Conservation (phyloP, 2,888 invertebrate genomes). For the Notodonta ziczac region DNA sequence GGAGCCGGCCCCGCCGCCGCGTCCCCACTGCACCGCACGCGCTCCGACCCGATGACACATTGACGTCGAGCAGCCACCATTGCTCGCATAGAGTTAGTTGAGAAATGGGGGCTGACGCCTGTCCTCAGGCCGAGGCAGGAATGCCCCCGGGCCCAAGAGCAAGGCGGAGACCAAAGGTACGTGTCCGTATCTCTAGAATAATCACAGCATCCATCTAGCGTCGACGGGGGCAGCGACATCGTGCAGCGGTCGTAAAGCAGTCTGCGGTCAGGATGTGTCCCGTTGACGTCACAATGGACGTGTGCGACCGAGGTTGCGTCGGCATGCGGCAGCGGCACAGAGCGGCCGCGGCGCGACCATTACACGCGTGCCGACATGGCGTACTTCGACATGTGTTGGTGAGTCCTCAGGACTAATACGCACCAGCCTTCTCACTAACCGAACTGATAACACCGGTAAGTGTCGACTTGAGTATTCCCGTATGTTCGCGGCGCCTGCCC, state of each 20-base stretch:
- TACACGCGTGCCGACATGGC: conserved; percentile 58
- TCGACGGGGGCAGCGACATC: conserved; percentile 41
- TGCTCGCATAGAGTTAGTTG: conserved; percentile 98
- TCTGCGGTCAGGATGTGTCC: conserved; percentile 60
- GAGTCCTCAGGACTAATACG: conserved; percentile 63
- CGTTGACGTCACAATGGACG: conserved; percentile 52
- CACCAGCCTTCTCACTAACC: conserved; percentile 34
- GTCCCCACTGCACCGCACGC: conserved; percentile 63
- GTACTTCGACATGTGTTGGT: conserved; percentile 79
- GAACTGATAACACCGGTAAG: conserved; percentile 48
- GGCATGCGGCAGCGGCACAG: conserved; percentile 32
- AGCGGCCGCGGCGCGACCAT: conserved; percentile 43
- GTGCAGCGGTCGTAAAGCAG: conserved; percentile 51
- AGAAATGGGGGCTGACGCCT: conserved; percentile 99
- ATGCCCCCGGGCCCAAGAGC: conserved; percentile 92
- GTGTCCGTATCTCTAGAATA: conserved; percentile 42
- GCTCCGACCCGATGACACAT: conserved; percentile 79
- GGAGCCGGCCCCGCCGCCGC: conserved; percentile 70
- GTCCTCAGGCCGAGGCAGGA: conserved; percentile 98
- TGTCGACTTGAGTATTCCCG: conserved; percentile 41
- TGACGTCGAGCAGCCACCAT: conserved; percentile 91
- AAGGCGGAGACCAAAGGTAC: conserved; percentile 90
- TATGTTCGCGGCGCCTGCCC: conserved; percentile 24
- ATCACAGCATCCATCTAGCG: conserved; percentile 20
- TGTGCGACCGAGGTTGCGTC: conserved; percentile 37